Evolutionary conservation across 2,797 vertebrate genomes (phyloP), one percentile per base, ranked within the genome.

Genomic region (Darevskia nairensis): DNA sequence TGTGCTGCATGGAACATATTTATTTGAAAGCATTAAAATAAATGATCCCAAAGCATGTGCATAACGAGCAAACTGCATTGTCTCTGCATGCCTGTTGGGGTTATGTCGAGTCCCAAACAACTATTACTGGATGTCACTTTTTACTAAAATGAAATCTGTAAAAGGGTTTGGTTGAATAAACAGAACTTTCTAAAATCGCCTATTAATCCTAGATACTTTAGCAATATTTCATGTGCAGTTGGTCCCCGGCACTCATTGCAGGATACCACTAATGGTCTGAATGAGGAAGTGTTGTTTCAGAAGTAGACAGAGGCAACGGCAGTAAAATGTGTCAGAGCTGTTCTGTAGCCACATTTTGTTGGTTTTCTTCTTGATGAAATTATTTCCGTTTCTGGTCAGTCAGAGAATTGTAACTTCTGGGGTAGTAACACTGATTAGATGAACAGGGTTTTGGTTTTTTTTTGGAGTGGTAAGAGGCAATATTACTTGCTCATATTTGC

Each of bases 11-110:
- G 97, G 96, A 97, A 97, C 96, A 86, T 97, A 97, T 96, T 97
- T 97, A 97, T 97, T 97, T 95, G 96, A 96, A 96, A 96, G 96
- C 95, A 96, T 97, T 97, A 97, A 97, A 97, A 97, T 97, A 97
- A 97, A 97, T 3, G 96, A 97, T 96, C 96, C 93, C 95, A 92
- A 96, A 96, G 96, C 96, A 96, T 97, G 97, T 95, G 94, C 91
- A 87, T 96, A 97, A 97, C 90, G 96, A 97, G 96, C 93, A 93
- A 93, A 92, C 94, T 94, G 93, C 93, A 95, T 96, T 94, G 94
- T 97, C 95, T 94, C 91, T 95, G 93, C 95, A 93, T 95, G 95
- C 95, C 96, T 94, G 94, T 89, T 90, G 94, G 96, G 94, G 95
- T 95, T 92, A 93, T 91, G 35, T 92, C 95, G 88, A 94, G 92